Evolutionary conservation across 2,888 invertebrate genomes (phyloP), one percentile per base, ranked within the genome.

Genomic region (Ptilodon capucinus): DNA sequence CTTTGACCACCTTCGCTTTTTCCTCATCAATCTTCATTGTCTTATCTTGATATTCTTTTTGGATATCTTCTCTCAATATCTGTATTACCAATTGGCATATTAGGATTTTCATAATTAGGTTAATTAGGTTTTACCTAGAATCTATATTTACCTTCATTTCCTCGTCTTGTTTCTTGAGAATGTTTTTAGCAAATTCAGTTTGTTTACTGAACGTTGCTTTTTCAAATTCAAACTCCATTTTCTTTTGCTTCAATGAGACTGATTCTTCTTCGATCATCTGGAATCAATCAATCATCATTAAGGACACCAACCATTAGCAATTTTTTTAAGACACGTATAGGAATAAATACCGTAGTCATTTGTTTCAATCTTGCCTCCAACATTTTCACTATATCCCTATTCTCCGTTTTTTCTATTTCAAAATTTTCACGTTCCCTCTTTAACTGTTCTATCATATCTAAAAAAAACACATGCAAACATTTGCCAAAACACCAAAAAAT

Each of bases 161-260:
- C 58, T 93, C 92, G 42, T 92, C 88, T 74, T 93, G 93, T 50
- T 92, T 85, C 60, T 93, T 93, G 0, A 93, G 72, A 18, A 92
- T 75, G 53, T 86, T 86, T 64, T 92, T 91, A 8, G 91, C 92
- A 64, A 92, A 93, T 69, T 93, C 93, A 0, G 91, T 89, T 75
- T 94, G 93, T 59, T 92, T 90, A 60, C 88, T 92, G 40, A 93
- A 90, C 1, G 93, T 93, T n/a, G 92, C 89, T 45, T 92, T 91
- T 75, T 93, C 92, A 46, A 93, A 93, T 45, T 92, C 92, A 60
- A 94, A 86, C 48, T 92, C 92, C 76, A 93, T 91, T 60, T 91
- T 89, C 62, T 93, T 93, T 70, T 93, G 93, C 63, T 93, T 92
- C 16, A 94, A 68, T 1, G 71, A 46, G 11, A 72, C 68, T 2